These are phyloP conservation scores for Aphaenogaster ashmeadi DNA, from an alignment of 1,140 invertebrate genomes.

Conservation along the genomic window DNA sequence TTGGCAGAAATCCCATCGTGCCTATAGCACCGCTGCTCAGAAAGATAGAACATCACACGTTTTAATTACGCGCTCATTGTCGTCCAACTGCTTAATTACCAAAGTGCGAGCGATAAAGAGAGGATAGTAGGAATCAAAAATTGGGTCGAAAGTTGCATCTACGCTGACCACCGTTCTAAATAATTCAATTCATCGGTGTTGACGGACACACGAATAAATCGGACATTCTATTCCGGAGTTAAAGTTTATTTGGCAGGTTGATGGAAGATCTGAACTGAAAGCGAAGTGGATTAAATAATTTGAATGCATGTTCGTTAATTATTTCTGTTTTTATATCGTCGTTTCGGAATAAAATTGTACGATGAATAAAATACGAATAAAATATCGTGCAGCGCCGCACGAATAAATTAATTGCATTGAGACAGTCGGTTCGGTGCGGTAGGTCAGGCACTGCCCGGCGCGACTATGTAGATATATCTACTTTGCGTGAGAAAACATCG, in stretches of 20 bases:
- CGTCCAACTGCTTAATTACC: neutral
- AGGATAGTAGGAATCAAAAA: neutral
- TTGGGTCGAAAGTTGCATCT: neutral
- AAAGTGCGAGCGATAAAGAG: neutral
- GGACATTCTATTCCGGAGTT: neutral
- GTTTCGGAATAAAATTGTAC: neutral
- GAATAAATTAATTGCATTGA: conserved; percentile 6
- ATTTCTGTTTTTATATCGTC: neutral
- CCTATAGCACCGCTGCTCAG: neutral
- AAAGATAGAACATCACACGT: neutral
- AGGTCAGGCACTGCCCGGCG: neutral
- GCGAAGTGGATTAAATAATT: neutral
- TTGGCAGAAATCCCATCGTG: neutral
- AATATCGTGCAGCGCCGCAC: neutral
- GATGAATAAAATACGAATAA: conserved; percentile 10
- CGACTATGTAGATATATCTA: neutral
- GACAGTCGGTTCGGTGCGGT: neutral
- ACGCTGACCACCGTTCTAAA: neutral
- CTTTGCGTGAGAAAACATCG: neutral
- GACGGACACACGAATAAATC: neutral
- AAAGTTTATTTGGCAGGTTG: neutral
- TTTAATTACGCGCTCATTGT: neutral
- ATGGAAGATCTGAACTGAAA: neutral
- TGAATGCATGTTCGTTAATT: neutral
- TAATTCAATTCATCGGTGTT: neutral